A percentile compares a stretch with the other conserved stretches of the same genome.
phyloP scores from a whole-genome alignment of 2,797 vertebrate genomes.

The Pristis pectinata region DNA sequence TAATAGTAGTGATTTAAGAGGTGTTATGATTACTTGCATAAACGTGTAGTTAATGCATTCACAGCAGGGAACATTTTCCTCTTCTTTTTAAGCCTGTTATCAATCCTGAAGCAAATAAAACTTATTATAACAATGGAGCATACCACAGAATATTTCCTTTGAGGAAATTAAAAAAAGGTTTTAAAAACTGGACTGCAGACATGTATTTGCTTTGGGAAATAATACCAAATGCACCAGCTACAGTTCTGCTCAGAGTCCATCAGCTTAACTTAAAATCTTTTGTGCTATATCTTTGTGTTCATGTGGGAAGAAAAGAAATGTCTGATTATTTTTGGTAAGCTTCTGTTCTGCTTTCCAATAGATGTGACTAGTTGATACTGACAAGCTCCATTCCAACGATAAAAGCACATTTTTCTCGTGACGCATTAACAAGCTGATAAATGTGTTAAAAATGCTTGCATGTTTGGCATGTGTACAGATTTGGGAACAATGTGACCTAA shows the following conservation, averaged over 20 bases:
- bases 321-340: not conserved
- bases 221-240: not conserved
- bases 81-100: not conserved
- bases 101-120: not conserved
- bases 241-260: not conserved
- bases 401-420: conserved; percentile 9
- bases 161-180: not conserved
- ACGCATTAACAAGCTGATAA: conserved; percentile 6
- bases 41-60: not conserved
- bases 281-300: not conserved
- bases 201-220: not conserved
- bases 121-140: not conserved
- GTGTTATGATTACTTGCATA: not conserved
- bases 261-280: not conserved
- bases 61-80: not conserved
- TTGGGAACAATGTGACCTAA: conserved; percentile 5
- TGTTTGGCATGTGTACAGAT: not conserved
- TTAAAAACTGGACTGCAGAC: not conserved
- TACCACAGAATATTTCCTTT: not conserved
- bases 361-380: not conserved
- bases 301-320: not conserved
- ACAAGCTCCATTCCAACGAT: not conserved
- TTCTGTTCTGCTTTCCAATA: not conserved
- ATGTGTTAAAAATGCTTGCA: not conserved
- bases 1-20: not conserved